Percentiles rank a stretch among this genome's conserved stretches.
Conservation (phyloP, 2,797 vertebrate species). For the Lepilemur ruficaudatus region DNA sequence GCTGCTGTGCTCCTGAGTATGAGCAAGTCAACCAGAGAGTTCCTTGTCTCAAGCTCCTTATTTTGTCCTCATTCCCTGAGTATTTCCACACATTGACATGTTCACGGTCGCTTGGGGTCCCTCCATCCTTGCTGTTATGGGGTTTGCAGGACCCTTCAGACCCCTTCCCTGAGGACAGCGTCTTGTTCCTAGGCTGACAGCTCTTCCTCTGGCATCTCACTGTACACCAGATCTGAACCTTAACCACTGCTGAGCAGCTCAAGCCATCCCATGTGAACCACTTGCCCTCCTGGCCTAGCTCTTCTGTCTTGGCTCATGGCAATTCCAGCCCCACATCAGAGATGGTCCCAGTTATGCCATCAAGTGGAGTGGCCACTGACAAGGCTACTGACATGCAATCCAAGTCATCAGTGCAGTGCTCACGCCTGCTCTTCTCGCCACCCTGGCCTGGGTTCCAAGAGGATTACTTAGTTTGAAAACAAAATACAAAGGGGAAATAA, state of each 20-base stretch:
- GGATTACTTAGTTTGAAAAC: neutral
- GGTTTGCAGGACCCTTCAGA: neutral
- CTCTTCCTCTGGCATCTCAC: neutral
- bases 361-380: neutral
- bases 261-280: neutral
- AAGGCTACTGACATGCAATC: neutral
- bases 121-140: neutral
- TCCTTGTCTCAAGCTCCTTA: neutral
- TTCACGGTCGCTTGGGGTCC: neutral
- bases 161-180: neutral
- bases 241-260: neutral
- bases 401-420: neutral
- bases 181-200: neutral
- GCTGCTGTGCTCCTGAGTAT: neutral
- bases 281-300: neutral
- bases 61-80: neutral
- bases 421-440: neutral
- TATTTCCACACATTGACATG: neutral
- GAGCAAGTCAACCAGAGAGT: neutral
- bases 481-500: conserved; percentile 17
- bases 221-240: neutral
- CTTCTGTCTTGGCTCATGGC: neutral
- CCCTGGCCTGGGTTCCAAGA: neutral
- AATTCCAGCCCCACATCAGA: neutral
- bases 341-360: neutral